Conservation (phyloP, 1,140 invertebrate species). For the Probaryconus sp. region DNA sequence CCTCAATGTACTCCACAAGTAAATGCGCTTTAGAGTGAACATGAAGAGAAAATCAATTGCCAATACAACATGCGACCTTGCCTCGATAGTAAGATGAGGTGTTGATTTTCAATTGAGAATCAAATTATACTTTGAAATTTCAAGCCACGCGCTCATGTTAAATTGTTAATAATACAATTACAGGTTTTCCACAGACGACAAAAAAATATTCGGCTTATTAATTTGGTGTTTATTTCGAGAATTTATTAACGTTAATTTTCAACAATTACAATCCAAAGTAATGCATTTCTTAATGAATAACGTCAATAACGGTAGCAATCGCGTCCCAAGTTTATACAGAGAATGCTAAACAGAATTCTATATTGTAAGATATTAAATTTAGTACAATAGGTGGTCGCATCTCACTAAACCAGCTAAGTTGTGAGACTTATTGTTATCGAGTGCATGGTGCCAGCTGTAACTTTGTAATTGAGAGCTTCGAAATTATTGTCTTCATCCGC, state of each 20-base stretch:
- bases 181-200: no score
- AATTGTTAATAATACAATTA: no score
- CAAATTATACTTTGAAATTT: no score
- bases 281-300: no score
- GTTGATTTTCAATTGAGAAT: not conserved
- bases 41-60: slow-evolving; percentile 42
- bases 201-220: no score
- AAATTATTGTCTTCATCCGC: slow-evolving; percentile 54
- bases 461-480: slow-evolving; percentile 51
- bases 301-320: slow-evolving; percentile 21
- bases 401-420: slow-evolving; percentile 35
- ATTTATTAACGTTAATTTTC: no score
- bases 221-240: no score
- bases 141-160: no score
- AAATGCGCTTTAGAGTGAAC: slow-evolving; percentile 36
- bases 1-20: slow-evolving; percentile 39
- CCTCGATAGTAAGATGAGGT: slow-evolving; percentile 7
- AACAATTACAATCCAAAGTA: no score
- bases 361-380: slow-evolving; percentile 37
- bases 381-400: slow-evolving; percentile 38
- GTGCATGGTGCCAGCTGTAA: slow-evolving; percentile 52
- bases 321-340: slow-evolving; percentile 17
- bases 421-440: slow-evolving; percentile 51
- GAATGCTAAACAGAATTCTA: slow-evolving; percentile 31
- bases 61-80: slow-evolving; percentile 20